Evolutionary conservation across 2,797 vertebrate genomes (phyloP), one percentile per base, ranked within the genome.

Genomic region (Philypnodon macrostomus): DNA sequence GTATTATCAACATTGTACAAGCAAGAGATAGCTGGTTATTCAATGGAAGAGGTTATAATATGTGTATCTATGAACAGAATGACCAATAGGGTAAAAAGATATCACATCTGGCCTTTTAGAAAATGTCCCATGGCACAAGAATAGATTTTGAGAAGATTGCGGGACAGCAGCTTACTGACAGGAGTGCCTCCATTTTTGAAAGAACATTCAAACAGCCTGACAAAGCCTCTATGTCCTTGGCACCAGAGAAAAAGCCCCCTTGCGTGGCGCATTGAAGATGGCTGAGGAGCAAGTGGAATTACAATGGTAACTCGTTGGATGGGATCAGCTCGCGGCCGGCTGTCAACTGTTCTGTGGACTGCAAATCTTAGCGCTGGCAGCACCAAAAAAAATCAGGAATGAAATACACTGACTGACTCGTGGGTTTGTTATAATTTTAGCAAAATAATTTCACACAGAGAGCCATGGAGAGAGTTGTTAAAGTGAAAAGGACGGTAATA

Each of bases 221-320:
- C 64, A 60, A 74, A 77, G 63, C 51, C 58, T 58, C 61, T 61
- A 56, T 72, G 70, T 79, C 56, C 67, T 74, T 84, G 79, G 77
- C 74, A 81, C 62, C 14, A 8, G 33, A 9, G 29, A 53, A 53
- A 52, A 63, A 77, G 44, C 35, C 63, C 65, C 56, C 60, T 57
- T 37, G 19, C 58, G 64, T 35, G 37, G 24, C 31, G 49, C 33
- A 49, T 2, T 51, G 56, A 69, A 47, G 71, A 73, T 65, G 65
- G 73, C 61, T 63, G 57, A 71, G 42, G 49, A 76, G 72, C 56
- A 33, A n/a, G 53, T 70, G 68, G 64, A 72, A 75, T 71, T 44
- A 61, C 36, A 34, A 77, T 2, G 18, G 37, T 16, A 77, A 66
- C 57, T 73, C 29, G 40, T 78, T 66, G 69, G 72, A 55, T 15